Evolutionary conservation across 2,888 invertebrate genomes (phyloP), one percentile per base, ranked within the genome.

Genomic region (Cremastinae sp.): DNA sequence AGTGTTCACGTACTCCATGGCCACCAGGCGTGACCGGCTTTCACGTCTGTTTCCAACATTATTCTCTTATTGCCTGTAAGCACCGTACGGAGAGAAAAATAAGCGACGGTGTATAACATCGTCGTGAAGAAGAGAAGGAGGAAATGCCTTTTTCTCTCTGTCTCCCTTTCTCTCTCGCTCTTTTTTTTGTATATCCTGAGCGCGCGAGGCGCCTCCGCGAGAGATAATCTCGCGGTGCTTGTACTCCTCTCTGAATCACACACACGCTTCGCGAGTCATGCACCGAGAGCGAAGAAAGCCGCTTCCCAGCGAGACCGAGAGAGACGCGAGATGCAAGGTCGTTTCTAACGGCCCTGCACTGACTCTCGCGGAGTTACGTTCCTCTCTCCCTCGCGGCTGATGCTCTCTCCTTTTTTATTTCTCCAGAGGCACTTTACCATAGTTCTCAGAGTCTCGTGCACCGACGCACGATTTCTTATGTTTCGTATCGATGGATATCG

Each of bases 21-120:
- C 83, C 88, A 87, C 79, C 86, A 84, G 82, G 86, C 88, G 87
- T 89, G 89, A 89, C 89, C 89, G 89, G 89, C 89, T 89, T 89
- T 89, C 89, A 86, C 88, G 86, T 85, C 82, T 85, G 84, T 83
- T 83, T 81, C 83, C 82, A 82, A 80, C 86, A 84, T 86, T 28
- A 28, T 28, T 28, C 28, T 86, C 86, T 87, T 85, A 85, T 84
- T 84, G 80, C 83, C 80, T 81, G 81, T 51, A 73, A 71, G 68
- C 74, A 56, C 55, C 16, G 12, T 39, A 64, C 35, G 55, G 49
- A 58, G 66, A 47, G 55, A 53, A 43, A 74, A 62, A 64, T 49
- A 70, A 72, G 47, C 62, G 51, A 22, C 20, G 45, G 72, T 66
- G n/a, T 28, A 28, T 28, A 76, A 76, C 73, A 76, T 76, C 73